Percentiles rank a stretch among this genome's conserved stretches.
Evolutionary conservation across 2,797 vertebrate species (phyloP).

Genomic region (Borostomias antarcticus): DNA sequence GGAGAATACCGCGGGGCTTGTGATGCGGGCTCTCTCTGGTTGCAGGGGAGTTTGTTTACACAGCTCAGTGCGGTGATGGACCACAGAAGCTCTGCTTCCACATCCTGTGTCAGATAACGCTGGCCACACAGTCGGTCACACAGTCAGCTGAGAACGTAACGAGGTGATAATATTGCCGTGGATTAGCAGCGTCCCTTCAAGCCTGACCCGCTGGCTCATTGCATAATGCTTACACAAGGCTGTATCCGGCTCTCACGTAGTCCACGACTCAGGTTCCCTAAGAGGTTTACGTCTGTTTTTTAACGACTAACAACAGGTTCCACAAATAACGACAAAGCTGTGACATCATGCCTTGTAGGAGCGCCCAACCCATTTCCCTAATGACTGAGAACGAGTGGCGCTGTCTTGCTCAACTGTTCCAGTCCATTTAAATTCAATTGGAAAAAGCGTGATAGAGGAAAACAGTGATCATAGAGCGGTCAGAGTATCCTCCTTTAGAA

Average conservation of each 20-base stretch:
- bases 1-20: constrained; percentile 4
- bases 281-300: background rate
- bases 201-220: background rate
- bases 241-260: background rate
- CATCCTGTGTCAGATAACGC: constrained; percentile 68
- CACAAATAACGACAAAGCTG: constrained; percentile 7
- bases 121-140: constrained; percentile 23
- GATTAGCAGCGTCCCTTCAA: constrained; percentile 7
- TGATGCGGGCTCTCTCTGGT: background rate
- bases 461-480: background rate
- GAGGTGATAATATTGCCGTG: constrained; percentile 13
- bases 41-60: constrained; percentile 51
- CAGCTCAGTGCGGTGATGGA: constrained; percentile 48
- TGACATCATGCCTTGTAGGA: background rate
- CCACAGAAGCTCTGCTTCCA: constrained; percentile 28
- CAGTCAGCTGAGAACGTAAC: background rate
- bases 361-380: background rate
- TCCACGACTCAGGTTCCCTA: background rate
- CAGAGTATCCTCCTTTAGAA: background rate
- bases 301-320: background rate
- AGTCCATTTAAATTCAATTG: background rate
- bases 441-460: background rate
- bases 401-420: background rate
- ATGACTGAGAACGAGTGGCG: background rate
- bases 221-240: background rate